phyloP scores from a whole-genome alignment of 2,113 vertebrate species.

The Grallaria varia region DNA sequence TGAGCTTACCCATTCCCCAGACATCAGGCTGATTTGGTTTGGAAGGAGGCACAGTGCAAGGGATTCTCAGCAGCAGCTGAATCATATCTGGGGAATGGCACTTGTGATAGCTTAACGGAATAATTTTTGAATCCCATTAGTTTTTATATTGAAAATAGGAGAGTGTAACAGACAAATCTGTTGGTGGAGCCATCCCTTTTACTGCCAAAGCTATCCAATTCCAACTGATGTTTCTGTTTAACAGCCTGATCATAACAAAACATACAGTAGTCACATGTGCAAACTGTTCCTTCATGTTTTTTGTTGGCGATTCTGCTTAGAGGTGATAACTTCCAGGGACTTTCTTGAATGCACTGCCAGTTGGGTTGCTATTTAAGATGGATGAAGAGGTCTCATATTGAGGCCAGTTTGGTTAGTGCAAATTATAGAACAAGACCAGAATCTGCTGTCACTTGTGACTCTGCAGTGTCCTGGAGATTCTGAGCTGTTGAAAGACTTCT shows the following conservation, averaged over 20 bases:
- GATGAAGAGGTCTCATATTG: slow-evolving; percentile 8
- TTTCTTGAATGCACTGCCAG: not conserved
- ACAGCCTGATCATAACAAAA: not conserved
- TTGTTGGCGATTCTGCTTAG: not conserved
- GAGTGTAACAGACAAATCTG: not conserved
- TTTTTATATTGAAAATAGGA: not conserved
- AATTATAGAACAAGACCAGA: slow-evolving; percentile 52
- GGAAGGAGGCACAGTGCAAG: not conserved
- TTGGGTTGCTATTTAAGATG: slow-evolving; percentile 31
- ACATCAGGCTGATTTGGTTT: not conserved
- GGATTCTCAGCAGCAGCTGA: not conserved
- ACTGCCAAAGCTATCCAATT: not conserved
- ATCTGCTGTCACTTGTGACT: slow-evolving; percentile 57
- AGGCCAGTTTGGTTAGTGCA: slow-evolving; percentile 45
- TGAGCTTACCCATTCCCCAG: not conserved
- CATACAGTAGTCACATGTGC: not conserved
- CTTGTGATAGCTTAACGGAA: not conserved
- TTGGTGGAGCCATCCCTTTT: not conserved
- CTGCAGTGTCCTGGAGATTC: slow-evolving; percentile 61
- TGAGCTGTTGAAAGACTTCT: slow-evolving; percentile 53
- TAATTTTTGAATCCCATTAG: not conserved
- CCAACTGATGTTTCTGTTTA: not conserved
- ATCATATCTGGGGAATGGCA: not conserved
- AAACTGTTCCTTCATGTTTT: not conserved
- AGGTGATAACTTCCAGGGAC: not conserved